Evolutionary conservation across 2,113 vertebrate species (phyloP).

Genomic region (Labeo catla): DNA sequence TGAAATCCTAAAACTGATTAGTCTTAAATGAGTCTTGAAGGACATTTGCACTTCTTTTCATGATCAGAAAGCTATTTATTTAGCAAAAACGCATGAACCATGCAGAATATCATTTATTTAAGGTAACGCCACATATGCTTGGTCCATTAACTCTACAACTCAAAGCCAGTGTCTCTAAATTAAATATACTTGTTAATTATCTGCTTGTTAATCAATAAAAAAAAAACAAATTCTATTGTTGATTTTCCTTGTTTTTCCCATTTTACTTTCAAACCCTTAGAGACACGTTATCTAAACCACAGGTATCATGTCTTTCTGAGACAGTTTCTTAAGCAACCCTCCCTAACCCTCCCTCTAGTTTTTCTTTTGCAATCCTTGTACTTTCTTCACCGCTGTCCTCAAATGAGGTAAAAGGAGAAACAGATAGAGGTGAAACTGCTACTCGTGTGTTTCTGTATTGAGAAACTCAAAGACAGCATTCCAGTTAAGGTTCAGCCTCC

Average conservation of each 20-base stretch:
- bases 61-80: not conserved
- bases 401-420: slow-evolving; percentile 66
- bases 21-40: not conserved
- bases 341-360: slow-evolving; percentile 39
- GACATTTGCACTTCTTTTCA: not conserved
- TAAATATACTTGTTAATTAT: no score
- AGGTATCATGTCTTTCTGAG: slow-evolving; percentile 42
- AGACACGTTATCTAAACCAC: slow-evolving; percentile 19
- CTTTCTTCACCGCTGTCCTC: slow-evolving; percentile 60
- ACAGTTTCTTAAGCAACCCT: slow-evolving; percentile 29
- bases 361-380: slow-evolving; percentile 55
- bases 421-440: slow-evolving; percentile 64
- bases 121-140: not conserved
- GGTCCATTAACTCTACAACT: not conserved
- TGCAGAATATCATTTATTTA: no score
- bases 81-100: not conserved
- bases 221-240: not conserved
- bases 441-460: slow-evolving; percentile 62
- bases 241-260: not conserved
- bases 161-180: not conserved
- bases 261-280: not conserved
- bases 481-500: slow-evolving; percentile 57
- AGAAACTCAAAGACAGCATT: slow-evolving; percentile 59
- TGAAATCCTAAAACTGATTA: not conserved
- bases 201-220: not conserved